Conservation (phyloP, 2,888 invertebrate species). For the Lissocephala sabroskyi region DNA sequence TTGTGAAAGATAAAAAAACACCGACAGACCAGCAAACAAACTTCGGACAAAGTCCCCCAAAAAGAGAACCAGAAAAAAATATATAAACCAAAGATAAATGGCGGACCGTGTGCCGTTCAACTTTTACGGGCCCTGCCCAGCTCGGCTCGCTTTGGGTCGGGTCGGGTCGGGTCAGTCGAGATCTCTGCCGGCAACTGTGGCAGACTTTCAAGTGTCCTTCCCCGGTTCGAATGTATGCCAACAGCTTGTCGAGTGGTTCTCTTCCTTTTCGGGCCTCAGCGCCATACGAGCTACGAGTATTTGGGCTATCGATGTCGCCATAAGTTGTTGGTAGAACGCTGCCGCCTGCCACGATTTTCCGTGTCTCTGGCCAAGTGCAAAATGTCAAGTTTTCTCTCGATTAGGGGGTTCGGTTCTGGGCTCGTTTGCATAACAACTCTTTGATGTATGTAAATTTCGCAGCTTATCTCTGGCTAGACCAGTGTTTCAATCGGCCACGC, state of each 20-base stretch:
- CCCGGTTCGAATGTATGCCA: conserved; percentile 54
- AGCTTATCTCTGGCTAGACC: conserved; percentile 44
- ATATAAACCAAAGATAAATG: conserved; percentile 47
- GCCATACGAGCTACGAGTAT: conserved; percentile 34
- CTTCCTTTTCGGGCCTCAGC: no score
- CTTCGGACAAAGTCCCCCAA: conserved; percentile 16
- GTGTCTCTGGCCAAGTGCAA: conserved; percentile 60
- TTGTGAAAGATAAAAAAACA: conserved; percentile 54
- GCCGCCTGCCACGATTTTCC: conserved; percentile 20
- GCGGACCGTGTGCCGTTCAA: conserved; percentile 26
- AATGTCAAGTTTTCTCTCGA: conserved; percentile 48
- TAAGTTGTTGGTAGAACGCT: conserved; percentile 37
- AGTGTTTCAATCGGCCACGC: conserved; percentile 46
- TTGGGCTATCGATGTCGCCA: conserved; percentile 65
- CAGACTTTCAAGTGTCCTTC: conserved; percentile 59
- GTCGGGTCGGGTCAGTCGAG: conserved; percentile 20
- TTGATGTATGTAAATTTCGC: conserved; percentile 52
- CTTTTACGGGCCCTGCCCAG: conserved; percentile 27
- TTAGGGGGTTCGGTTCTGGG: conserved; percentile 1
- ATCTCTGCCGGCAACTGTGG: conserved; percentile 53
- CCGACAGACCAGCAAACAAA: conserved; percentile 21
- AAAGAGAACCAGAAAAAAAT: conserved; percentile 7
- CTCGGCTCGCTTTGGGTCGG: conserved; percentile 15
- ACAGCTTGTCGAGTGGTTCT: conserved; percentile 68
- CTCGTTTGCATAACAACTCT: conserved; percentile 28